phyloP scores from a whole-genome alignment of 2,888 invertebrate species.

The Drosophila testacea region DNA sequence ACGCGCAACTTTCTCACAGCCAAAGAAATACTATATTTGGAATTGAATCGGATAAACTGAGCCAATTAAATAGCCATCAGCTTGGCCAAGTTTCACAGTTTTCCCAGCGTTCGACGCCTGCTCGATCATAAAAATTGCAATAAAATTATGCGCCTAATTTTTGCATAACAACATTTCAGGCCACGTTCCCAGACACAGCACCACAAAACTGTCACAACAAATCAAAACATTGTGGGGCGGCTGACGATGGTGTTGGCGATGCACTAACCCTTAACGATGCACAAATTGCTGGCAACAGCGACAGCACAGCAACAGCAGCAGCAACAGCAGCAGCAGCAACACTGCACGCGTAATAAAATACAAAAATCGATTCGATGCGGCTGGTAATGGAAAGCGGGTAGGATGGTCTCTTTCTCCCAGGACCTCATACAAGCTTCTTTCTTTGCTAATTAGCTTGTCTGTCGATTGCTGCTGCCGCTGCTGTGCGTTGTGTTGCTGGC shows the following conservation, averaged over 20 bases:
- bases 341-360: conserved; percentile 77
- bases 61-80: conserved; percentile 71
- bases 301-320: conserved; percentile 19
- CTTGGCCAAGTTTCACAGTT: conserved; percentile 42
- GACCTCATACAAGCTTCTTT: conserved; percentile 34
- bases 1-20: conserved; percentile 65
- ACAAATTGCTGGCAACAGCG: conserved; percentile 64
- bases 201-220: conserved; percentile 84
- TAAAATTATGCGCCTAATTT: conserved; percentile 84
- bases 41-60: conserved; percentile 1
- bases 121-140: conserved; percentile 83
- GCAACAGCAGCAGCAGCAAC: conserved; percentile 18
- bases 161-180: conserved; percentile 84
- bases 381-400: conserved; percentile 24
- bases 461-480: conserved; percentile 31
- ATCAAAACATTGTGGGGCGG: conserved; percentile 79
- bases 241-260: conserved; percentile 38
- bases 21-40: neutral
- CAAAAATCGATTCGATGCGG: conserved; percentile 81
- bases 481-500: conserved; percentile 63
- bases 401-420: conserved; percentile 22
- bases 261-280: conserved; percentile 74
- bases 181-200: conserved; percentile 46
- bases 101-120: conserved; percentile 33
- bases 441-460: conserved; percentile 76